Evolutionary conservation across 1,140 invertebrate species (phyloP), one percentile per base, ranked within the genome.

Genomic region (Bombus polaris): DNA sequence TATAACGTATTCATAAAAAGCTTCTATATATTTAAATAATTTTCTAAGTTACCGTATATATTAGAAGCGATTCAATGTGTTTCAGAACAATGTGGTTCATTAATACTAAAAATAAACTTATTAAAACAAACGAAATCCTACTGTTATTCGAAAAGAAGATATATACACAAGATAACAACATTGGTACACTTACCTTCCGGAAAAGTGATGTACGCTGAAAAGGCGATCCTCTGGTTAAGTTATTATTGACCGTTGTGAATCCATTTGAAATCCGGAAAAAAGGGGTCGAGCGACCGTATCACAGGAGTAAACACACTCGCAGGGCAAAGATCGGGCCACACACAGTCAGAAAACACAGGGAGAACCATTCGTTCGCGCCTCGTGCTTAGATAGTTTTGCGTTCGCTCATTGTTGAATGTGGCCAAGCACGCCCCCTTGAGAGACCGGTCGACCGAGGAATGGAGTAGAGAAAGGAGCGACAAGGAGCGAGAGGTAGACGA

Each of bases 321-420:
- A 74, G 42, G 59, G 76, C 53, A 65, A 76, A 68, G 44, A 82
- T 74, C 76, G 80, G 85, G 80, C 88, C 88, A 90, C 85, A 90
- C 88, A 81, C 88, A 89, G 80, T 22, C 80, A 77, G 85, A 82
- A 89, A 70, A 57, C 72, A 81, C 80, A 66, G 62, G 37, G 76
- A 62, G 59, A 84, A 90, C 76, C 81, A 89, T 90, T 83, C 83
- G 86, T 90, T 90, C 87, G 86, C 83, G 89, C 88, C 89, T 90
- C 89, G 89, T 90, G 90, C 88, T 87, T 90, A 90, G 86, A 91
- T 91, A 89, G 90, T 88, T 91, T 91, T 84, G 90, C 92, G 90
- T 91, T 89, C 90, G 88, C 87, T 89, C 88, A 92, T 92, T 92
- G 91, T 91, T 88, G 87, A 86, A 88, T 84, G 84, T 86, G 80